Conservation (phyloP, 2,113 vertebrate genomes). For the Dendrocopos noguchii region DNA sequence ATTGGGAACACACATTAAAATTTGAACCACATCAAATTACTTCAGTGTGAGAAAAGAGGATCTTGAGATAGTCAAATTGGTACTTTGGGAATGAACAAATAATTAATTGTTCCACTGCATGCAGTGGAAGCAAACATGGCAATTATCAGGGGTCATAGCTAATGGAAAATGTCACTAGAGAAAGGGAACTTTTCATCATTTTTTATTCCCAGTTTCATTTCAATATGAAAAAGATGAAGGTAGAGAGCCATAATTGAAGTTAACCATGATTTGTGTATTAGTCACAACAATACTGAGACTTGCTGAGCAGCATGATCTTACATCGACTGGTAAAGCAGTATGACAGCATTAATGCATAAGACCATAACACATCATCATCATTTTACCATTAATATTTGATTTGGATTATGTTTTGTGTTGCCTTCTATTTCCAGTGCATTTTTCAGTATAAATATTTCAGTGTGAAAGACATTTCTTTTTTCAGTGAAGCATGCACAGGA, state of each 20-base stretch:
- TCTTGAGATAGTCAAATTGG: neutral
- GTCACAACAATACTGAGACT: neutral
- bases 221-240: neutral
- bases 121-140: neutral
- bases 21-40: neutral
- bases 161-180: neutral
- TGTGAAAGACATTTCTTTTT: neutral
- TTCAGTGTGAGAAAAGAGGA: neutral
- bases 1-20: neutral
- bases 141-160: neutral
- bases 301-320: neutral
- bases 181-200: neutral
- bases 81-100: neutral
- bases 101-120: neutral
- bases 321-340: slow-evolving; percentile 39
- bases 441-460: neutral
- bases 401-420: slow-evolving; percentile 41
- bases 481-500: neutral
- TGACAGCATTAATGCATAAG: slow-evolving; percentile 34
- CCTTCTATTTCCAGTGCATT: slow-evolving; percentile 2
- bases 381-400: slow-evolving; percentile 51
- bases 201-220: neutral
- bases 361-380: slow-evolving; percentile 34
- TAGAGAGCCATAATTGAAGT: neutral
- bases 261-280: neutral